Base-by-base conservation (phyloP, 2,797 vertebrate genomes). In the Megaceryle alcyon region DNA sequence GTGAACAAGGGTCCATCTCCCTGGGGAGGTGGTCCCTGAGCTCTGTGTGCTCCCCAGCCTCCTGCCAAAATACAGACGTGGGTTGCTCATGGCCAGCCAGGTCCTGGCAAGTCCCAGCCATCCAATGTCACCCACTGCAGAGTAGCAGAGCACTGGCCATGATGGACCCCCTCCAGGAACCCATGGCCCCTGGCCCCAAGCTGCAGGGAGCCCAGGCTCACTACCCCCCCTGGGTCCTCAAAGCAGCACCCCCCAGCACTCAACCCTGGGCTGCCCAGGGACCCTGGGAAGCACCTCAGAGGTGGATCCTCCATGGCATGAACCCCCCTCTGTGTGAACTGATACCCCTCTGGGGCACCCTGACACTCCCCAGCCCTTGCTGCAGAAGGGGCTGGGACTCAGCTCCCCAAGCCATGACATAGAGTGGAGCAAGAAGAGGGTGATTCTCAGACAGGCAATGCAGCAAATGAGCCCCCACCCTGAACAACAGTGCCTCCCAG, bases 161-260 rank as follows among this genome's bases (percentile, higher is more conserved):
- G 51, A 17, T 25, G 37, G 35, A 35, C 35, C 51, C 22, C 15
- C 12, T 25, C 18, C 8, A 6, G 25, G 49, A 75, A 39, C 16
- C 77, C 2, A 1, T 4, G 2, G 33, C 15, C 12, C 28, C 60
- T 48, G 33, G 10, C 3, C 35, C 25, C 10, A 26, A 2, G 2
- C 29, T 69, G 29, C 39, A 22, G 48, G 12, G 46, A 65, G 43
- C 18, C 68, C n/a, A 14, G 37, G 44, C 37, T n/a, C 60, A 66
- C 33, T 33, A 33, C 33, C 33, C 33, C 10, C 14, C 3, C 17
- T 21, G 29, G 8, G 21, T 10, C 22, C 28, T 51, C 1, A 3
- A 22, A 49, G 21, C 41, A 49, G 49, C 56, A 35, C 17, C 19
- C 20, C 4, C 19, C 39, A 60, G 33, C 28, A 25, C 31, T 21